These are phyloP conservation scores for Globia sparganii DNA, from an alignment of 2,888 invertebrate genomes.

Conservation along the genomic window DNA sequence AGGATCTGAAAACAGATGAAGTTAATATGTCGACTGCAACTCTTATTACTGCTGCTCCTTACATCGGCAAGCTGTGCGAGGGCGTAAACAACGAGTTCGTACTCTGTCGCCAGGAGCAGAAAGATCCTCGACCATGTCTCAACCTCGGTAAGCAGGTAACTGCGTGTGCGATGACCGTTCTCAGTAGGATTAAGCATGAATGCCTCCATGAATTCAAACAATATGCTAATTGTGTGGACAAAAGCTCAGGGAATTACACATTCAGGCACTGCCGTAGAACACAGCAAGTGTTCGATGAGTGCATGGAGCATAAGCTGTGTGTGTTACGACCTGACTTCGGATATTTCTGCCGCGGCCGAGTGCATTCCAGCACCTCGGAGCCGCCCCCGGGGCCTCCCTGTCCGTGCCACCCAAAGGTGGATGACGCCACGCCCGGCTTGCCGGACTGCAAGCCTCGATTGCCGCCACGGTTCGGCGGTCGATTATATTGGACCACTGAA, in stretches of 20 bases:
- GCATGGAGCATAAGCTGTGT: conserved; percentile 94
- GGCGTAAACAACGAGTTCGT: conserved; percentile 97
- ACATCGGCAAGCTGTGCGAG: conserved; percentile 98
- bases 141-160: conserved; percentile 97
- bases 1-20: conserved; percentile 95
- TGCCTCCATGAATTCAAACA: conserved; percentile 96
- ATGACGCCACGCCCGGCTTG: conserved; percentile 92
- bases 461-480: conserved; percentile 91
- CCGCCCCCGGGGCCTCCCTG: conserved; percentile 90
- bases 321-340: conserved; percentile 95
- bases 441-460: conserved; percentile 91
- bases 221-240: conserved; percentile 94
- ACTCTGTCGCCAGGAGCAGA: conserved; percentile 95
- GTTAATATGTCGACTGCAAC: conserved; percentile 95
- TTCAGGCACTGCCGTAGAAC: conserved; percentile 94
- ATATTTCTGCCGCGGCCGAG: conserved; percentile 93
- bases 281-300: conserved; percentile 95
- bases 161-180: conserved; percentile 95
- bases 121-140: conserved; percentile 96
- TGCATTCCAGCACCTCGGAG: conserved; percentile 90
- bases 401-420: conserved; percentile 89
- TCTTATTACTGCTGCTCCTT: conserved; percentile 96
- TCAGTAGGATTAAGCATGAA: conserved; percentile 94
- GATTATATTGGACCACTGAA: conserved; percentile 79
- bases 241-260: conserved; percentile 92